Conservation (phyloP, 2,888 invertebrate species). For the Thymelicus lineola region DNA sequence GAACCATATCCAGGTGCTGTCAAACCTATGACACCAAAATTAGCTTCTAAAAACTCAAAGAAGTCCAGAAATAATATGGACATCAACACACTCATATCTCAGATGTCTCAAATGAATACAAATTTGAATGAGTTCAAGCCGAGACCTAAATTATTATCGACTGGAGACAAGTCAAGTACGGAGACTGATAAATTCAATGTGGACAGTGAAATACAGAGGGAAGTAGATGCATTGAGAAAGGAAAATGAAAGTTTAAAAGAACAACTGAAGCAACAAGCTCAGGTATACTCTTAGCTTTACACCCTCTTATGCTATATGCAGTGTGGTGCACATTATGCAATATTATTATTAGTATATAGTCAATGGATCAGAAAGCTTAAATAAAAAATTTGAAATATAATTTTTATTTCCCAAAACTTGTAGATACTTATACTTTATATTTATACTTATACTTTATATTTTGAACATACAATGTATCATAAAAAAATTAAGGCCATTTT, state of each 20-base stretch:
- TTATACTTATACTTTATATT: too few species aligned
- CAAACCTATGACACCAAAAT: constrained; percentile 88
- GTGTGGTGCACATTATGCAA: too few species aligned
- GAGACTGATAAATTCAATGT: constrained; percentile 64
- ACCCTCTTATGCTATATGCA: too few species aligned
- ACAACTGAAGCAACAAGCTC: constrained; percentile 94
- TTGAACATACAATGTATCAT: too few species aligned
- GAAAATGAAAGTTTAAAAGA: constrained; percentile 90
- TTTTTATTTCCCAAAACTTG: too few species aligned
- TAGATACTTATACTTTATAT: too few species aligned
- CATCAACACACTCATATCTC: constrained; percentile 87
- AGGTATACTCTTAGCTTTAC: constrained; percentile 71
- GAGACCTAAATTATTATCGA: constrained; percentile 65
- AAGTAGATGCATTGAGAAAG: constrained; percentile 86
- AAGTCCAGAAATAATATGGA: constrained; percentile 86
- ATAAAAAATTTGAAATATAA: too few species aligned
- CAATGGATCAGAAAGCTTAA: too few species aligned
- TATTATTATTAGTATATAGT: too few species aligned
- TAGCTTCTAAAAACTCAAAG: constrained; percentile 68
- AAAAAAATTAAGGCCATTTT: too few species aligned
- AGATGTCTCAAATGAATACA: constrained; percentile 89
- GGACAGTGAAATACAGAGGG: constrained; percentile 83
- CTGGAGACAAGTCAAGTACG: constrained; percentile 60
- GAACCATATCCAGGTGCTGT: constrained; percentile 95
- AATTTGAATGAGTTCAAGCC: constrained; percentile 86